Percentiles rank a stretch among this genome's conserved stretches.
Conservation (phyloP, 2,113 vertebrate species). For the Prochilodus magdalenae region DNA sequence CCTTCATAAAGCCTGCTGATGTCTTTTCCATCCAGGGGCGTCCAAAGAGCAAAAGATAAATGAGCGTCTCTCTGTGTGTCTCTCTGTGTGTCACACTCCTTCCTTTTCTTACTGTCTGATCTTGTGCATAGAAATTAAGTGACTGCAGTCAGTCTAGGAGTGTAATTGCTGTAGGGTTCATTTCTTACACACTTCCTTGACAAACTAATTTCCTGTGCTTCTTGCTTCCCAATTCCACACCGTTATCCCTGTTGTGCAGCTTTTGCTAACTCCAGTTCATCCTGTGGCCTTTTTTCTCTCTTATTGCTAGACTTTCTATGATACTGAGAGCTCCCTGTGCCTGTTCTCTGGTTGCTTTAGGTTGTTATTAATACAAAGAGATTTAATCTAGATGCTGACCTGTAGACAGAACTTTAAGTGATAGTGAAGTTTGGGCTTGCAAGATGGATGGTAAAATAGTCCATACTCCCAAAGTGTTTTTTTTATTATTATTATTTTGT, state of each 20-base stretch:
- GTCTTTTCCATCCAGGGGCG: constrained; percentile 63
- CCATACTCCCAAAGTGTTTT: no score
- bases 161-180: constrained; percentile 64
- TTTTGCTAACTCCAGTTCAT: constrained; percentile 19
- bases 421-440: no score
- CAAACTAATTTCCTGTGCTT: neutral
- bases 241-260: constrained; percentile 15
- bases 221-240: neutral
- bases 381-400: no score
- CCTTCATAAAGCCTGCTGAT: constrained; percentile 54
- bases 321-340: no score
- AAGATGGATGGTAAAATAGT: no score
- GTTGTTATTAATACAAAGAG: no score
- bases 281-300: constrained; percentile 23
- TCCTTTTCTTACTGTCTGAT: constrained; percentile 55
- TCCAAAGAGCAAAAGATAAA: constrained; percentile 63
- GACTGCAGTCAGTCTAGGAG: constrained; percentile 60
- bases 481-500: no score
- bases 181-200: constrained; percentile 49
- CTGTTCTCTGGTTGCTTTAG: no score
- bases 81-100: neutral
- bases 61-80: constrained; percentile 31
- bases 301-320: no score
- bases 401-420: no score
- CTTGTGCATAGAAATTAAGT: constrained; percentile 65